These are phyloP conservation scores for Pollenia angustigena DNA, from an alignment of 2,888 invertebrate species.

Conservation along the genomic window DNA sequence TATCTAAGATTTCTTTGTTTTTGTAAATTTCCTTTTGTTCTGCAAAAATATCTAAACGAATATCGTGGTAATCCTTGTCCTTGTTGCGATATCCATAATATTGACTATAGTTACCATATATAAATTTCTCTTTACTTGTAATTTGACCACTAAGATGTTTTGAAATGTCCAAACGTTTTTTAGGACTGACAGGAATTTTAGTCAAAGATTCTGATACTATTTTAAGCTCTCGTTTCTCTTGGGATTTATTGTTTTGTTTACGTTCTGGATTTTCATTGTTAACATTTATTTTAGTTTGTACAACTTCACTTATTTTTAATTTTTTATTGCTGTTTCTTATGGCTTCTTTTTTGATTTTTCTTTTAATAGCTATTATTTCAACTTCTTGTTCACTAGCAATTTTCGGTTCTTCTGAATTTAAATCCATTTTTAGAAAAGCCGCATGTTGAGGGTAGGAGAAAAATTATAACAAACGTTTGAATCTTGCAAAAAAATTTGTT, in stretches of 20 bases:
- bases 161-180: conserved; percentile 72
- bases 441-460: conserved; percentile 31
- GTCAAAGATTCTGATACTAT: not conserved
- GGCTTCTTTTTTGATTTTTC: conserved; percentile 25
- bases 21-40: conserved; percentile 87
- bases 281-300: not conserved
- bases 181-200: conserved; percentile 70
- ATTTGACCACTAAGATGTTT: not conserved
- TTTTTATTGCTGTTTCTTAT: conserved; percentile 10
- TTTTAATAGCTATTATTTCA: conserved; percentile 24
- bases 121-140: conserved; percentile 76
- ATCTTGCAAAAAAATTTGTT: not conserved
- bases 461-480: conserved; percentile 54
- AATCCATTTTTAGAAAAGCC: conserved; percentile 52
- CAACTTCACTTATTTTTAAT: not conserved
- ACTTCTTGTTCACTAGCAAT: conserved; percentile 5
- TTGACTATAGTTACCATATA: conserved; percentile 84
- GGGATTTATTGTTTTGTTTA: not conserved
- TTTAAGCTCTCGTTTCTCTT: not conserved
- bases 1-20: conserved; percentile 91
- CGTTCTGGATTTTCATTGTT: not conserved
- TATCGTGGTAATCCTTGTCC: conserved; percentile 87
- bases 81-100: conserved; percentile 94
- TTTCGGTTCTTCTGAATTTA: conserved; percentile 16
- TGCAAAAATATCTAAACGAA: conserved; percentile 88